phyloP scores from a whole-genome alignment of 2,797 vertebrate genomes.

The Antrozous pallidus region DNA sequence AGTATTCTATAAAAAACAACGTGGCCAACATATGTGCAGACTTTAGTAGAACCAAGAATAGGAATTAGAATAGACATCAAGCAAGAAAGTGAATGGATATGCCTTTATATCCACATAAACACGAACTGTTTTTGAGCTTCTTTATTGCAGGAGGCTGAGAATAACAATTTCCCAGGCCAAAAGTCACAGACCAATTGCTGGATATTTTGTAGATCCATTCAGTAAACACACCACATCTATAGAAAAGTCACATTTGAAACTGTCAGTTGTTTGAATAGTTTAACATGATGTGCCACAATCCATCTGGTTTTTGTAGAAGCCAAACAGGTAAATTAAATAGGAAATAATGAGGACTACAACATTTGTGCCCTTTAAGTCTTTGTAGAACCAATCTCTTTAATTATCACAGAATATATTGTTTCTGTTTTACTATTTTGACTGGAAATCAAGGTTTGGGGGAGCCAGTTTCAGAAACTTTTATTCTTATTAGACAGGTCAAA shows the following conservation, averaged over 20 bases:
- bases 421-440: neutral
- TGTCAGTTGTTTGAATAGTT: neutral
- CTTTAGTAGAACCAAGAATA: neutral
- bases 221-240: neutral
- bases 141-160: neutral
- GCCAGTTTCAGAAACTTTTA: neutral
- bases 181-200: neutral
- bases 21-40: neutral
- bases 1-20: neutral
- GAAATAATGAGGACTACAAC: neutral
- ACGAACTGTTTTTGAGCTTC: neutral
- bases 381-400: neutral
- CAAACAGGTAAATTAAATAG: neutral
- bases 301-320: neutral
- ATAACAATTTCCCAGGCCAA: neutral
- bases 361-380: neutral
- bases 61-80: neutral
- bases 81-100: neutral
- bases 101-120: neutral
- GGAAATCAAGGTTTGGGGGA: neutral
- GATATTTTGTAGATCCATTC: neutral
- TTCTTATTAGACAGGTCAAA: neutral
- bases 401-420: neutral
- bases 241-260: neutral
- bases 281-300: neutral